These are phyloP conservation scores for Sisyra terminalis DNA, from an alignment of 2,888 invertebrate species.

Conservation along the genomic window DNA sequence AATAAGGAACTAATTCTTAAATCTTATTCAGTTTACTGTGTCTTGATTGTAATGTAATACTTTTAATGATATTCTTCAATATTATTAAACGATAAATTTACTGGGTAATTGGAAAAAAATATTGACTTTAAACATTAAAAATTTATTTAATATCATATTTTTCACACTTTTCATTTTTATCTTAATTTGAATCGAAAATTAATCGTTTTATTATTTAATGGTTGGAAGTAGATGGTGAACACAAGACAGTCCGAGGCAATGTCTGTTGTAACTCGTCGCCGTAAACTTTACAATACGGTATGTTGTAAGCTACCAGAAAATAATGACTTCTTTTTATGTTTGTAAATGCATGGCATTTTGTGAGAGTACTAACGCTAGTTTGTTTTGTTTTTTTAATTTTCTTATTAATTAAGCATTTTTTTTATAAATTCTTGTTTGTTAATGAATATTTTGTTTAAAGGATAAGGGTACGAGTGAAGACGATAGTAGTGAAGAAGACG, in stretches of 20 bases:
- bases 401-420: background rate
- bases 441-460: background rate
- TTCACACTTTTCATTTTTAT: no score
- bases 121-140: no score
- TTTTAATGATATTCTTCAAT: no score
- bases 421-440: background rate
- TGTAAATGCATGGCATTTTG: background rate
- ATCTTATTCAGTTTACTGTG: no score
- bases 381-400: background rate
- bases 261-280: conserved; percentile 2
- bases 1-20: no score
- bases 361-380: background rate
- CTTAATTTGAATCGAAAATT: background rate
- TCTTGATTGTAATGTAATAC: no score
- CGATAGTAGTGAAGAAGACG: conserved; percentile 5
- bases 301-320: background rate
- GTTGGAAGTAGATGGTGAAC: conserved; percentile 8
- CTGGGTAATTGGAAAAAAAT: no score
- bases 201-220: background rate
- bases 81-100: no score
- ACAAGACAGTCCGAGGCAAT: conserved; percentile 6
- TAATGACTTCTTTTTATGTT: background rate
- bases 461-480: conserved; percentile 4
- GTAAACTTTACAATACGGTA: background rate
- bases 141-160: no score